Conservation (phyloP, 2,888 invertebrate species). For the Pediacus dermestoides region DNA sequence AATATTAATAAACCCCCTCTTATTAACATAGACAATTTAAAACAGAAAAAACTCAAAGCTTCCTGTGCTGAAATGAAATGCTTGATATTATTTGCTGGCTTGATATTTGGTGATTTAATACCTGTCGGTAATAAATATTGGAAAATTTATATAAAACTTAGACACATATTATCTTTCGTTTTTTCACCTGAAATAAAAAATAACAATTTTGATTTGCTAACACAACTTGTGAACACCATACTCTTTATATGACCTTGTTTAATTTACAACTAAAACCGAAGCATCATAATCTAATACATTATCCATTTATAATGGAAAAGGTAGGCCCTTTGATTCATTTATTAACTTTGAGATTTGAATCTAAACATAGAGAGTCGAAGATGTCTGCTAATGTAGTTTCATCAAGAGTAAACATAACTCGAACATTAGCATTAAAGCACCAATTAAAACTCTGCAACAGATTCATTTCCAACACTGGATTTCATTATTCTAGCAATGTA, state of each 20-base stretch:
- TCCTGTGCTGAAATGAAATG: constrained; percentile 20
- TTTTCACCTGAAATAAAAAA: no score
- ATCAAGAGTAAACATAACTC: neutral
- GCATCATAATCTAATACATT: neutral
- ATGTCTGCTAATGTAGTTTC: constrained; percentile 1
- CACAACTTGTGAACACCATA: constrained; percentile 11
- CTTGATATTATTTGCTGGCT: constrained; percentile 17
- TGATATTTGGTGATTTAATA: constrained; percentile 17
- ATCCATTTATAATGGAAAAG: neutral
- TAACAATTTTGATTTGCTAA: no score
- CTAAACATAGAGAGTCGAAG: constrained; percentile 1
- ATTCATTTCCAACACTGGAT: neutral
- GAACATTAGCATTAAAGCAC: neutral
- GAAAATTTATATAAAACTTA: constrained; percentile 10
- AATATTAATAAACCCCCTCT: constrained; percentile 19
- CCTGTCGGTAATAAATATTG: constrained; percentile 9
- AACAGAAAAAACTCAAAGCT: constrained; percentile 17
- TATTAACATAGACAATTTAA: constrained; percentile 16
- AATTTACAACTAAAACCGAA: neutral
- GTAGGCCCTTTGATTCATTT: neutral
- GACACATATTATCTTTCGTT: constrained; percentile 9
- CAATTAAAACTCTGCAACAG: constrained; percentile 1
- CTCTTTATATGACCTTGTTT: neutral
- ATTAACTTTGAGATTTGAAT: neutral
- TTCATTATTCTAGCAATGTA: no score